Evolutionary conservation across 2,888 invertebrate species (phyloP), one percentile per base, ranked within the genome.

Genomic region (Hydraecia micacea): DNA sequence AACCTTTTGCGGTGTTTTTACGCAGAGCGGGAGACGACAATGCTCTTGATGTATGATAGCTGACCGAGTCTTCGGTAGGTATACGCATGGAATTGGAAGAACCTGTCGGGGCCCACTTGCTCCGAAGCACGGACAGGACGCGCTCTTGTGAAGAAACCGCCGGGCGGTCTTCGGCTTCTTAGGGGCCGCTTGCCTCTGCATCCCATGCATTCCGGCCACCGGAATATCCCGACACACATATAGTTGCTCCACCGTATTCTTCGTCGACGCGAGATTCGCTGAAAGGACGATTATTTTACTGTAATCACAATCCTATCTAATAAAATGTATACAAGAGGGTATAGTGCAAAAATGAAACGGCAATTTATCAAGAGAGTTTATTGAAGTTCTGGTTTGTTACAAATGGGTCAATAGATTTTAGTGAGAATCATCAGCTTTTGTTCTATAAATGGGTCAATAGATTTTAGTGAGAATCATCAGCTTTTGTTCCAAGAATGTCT

Each of bases 231-330:
- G 90, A 77, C 84, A 80, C 77, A 87, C 82, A 80, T 85, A 88
- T 78, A 87, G 88, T 86, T 88, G 89, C 83, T 91, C 91, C 90
- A 88, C 88, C 86, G 91, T 86, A 84, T 85, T 89, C 89, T 89
- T 93, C 93, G 89, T 92, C 92, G 83, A 88, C 87, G 88, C 76
- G 83, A 86, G 84, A 88, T 90, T 93, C 79, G 93, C 95, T 95
- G 95, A 95, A 95, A 95, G 92, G 92, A 95, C 91, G 91, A 93
- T 90, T 90, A 80, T 49, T 77, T 86, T 83, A 90, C 90, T 93
- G 88, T 93, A 91, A 91, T 91, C 87, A 87, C 86, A 88, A 88
- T 90, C 90, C 90, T 89, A 88, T 79, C 83, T 73, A 62, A 65
- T 65, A 79, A 46, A 75, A 66, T n/a, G 5, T 63, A 25, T 60